Percentiles rank a stretch among this genome's conserved stretches.
Conservation (phyloP, 2,113 vertebrate species). For the Galeopterus variegatus region DNA sequence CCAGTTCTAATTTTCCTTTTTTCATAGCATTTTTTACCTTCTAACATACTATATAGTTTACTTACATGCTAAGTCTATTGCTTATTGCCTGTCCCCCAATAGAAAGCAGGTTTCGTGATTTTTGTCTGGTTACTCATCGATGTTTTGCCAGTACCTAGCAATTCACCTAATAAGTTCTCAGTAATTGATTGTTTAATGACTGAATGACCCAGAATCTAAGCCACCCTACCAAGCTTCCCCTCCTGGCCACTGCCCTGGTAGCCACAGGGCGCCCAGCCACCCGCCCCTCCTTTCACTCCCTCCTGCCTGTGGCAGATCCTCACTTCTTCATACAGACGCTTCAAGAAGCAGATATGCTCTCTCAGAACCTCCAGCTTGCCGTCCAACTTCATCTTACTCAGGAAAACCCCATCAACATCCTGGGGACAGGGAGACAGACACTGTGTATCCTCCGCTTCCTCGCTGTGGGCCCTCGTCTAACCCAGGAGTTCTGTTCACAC, state of each 20-base stretch:
- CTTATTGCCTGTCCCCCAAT: neutral
- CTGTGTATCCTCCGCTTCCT: neutral
- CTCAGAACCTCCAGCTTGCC: slow-evolving; percentile 83
- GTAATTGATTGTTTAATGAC: neutral
- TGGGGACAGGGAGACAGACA: slow-evolving; percentile 70
- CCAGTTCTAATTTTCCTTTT: neutral
- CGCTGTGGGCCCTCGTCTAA: neutral
- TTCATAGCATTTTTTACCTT: neutral
- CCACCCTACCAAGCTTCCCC: neutral
- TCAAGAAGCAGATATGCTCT: slow-evolving; percentile 87
- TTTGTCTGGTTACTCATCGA: neutral
- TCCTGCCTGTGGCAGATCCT: slow-evolving; percentile 7
- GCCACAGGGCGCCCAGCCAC: neutral
- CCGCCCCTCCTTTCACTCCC: neutral
- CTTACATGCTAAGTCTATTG: neutral
- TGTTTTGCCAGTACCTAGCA: neutral
- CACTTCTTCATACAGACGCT: slow-evolving; percentile 86
- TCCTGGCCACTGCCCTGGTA: neutral
- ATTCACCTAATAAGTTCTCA: neutral
- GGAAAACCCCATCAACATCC: slow-evolving; percentile 89
- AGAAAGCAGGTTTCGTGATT: neutral
- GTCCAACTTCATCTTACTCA: slow-evolving; percentile 89
- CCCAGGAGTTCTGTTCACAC: neutral
- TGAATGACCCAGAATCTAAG: neutral
- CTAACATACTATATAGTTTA: neutral